These are phyloP conservation scores for Drosophila leonis DNA, from an alignment of 2,888 invertebrate species.

Conservation along the genomic window DNA sequence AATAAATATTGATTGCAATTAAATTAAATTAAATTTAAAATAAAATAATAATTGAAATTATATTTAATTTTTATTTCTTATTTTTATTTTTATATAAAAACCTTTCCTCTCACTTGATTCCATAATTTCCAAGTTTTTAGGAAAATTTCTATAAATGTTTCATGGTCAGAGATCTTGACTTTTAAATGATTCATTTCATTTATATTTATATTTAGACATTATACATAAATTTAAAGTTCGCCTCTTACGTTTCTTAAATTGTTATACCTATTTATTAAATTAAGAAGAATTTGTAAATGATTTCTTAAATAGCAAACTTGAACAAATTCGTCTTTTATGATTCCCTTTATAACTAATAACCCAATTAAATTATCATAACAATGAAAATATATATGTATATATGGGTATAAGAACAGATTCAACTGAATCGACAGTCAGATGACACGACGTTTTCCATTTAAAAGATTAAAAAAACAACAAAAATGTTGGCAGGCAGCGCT, in stretches of 20 bases:
- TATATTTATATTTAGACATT: background rate
- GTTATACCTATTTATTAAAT: background rate
- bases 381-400: background rate
- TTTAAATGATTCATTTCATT: background rate
- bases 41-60: background rate
- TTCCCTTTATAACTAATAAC: conserved; percentile 3
- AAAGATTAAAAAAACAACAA: conserved; percentile 36
- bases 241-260: background rate
- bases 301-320: background rate
- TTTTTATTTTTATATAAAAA: background rate
- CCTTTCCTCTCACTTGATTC: background rate
- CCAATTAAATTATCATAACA: conserved; percentile 35
- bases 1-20: background rate
- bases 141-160: background rate
- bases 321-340: background rate
- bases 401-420: conserved; percentile 3
- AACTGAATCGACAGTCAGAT: background rate
- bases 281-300: too few relatives aligned
- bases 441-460: conserved; percentile 34
- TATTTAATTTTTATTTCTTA: background rate
- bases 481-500: conserved; percentile 16
- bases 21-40: background rate
- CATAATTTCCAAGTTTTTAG: background rate
- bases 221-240: too few relatives aligned
- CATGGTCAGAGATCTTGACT: background rate